phyloP scores from a whole-genome alignment of 1,140 invertebrate genomes.

The Tetraneura akinire region DNA sequence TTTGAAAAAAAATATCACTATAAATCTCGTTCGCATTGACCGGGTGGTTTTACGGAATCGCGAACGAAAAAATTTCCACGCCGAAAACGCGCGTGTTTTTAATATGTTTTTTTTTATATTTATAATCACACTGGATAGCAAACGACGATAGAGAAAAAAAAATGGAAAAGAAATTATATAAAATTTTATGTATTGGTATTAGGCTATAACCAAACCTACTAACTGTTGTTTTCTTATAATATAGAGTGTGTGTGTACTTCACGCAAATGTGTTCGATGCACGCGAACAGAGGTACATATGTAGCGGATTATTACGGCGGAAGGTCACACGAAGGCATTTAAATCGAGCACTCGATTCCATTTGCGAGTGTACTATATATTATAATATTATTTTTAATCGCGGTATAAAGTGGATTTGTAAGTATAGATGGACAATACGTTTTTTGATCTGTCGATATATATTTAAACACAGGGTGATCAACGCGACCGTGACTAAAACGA shows the following conservation, averaged over 20 bases:
- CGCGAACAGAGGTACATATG: neutral
- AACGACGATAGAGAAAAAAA: neutral
- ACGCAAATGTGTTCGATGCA: neutral
- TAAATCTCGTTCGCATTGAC: conserved; percentile 2
- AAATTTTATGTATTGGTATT: too few relatives aligned
- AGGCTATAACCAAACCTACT: too few relatives aligned
- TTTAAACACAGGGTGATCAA: too few relatives aligned
- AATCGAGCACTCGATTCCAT: conserved; percentile 1
- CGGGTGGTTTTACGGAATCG: neutral
- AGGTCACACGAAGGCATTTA: neutral
- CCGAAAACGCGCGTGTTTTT: too few relatives aligned
- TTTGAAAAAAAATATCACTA: too few relatives aligned
- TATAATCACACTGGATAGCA: too few relatives aligned
- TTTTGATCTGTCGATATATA: too few relatives aligned
- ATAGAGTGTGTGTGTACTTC: neutral
- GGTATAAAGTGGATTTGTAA: too few relatives aligned
- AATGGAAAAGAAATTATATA: too few relatives aligned
- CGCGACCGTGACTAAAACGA: too few relatives aligned
- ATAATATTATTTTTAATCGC: neutral
- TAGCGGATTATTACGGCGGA: neutral
- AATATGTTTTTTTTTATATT: conserved; percentile 8
- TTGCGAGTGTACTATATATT: conserved; percentile 7
- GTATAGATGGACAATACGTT: too few relatives aligned
- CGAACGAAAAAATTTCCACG: too few relatives aligned
- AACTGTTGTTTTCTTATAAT: conserved; percentile 30